Evolutionary conservation across 2,113 vertebrate species (phyloP).

Genomic region (Syrrhaptes paradoxus): DNA sequence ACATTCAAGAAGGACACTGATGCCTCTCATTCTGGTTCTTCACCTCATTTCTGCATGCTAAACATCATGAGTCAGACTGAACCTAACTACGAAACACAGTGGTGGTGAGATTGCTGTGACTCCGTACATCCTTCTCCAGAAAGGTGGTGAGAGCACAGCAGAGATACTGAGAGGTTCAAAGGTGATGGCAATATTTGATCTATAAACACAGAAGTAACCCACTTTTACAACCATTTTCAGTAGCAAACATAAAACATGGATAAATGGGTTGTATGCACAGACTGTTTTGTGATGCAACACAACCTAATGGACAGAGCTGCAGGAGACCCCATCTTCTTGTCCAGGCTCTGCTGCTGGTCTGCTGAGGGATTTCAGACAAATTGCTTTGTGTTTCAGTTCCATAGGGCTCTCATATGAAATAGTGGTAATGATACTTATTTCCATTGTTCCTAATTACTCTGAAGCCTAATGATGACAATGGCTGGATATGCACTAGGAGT

Average conservation of each 20-base stretch:
- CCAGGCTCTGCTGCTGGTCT: background rate
- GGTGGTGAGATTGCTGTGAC: background rate
- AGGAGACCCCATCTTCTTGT: background rate
- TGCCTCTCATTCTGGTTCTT: background rate
- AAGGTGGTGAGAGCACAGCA: background rate
- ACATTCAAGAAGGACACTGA: background rate
- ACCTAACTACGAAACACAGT: fast-evolving
- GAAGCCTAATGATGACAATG: background rate
- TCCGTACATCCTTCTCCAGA: background rate
- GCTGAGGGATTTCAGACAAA: background rate
- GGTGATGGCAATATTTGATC: background rate
- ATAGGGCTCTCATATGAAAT: background rate
- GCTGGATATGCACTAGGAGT: background rate
- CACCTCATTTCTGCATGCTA: background rate
- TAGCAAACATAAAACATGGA: background rate
- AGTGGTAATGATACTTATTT: background rate
- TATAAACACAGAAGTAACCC: background rate
- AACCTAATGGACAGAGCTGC: background rate
- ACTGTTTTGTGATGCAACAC: background rate
- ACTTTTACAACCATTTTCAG: background rate
- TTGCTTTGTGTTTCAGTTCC: background rate
- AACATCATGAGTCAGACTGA: background rate
- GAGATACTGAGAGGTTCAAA: background rate
- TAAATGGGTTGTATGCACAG: background rate
- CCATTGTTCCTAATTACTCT: background rate